Percentiles rank a stretch among this genome's conserved stretches.
Evolutionary conservation across 2,888 invertebrate species (phyloP).

Genomic region (Carabus problematicus): DNA sequence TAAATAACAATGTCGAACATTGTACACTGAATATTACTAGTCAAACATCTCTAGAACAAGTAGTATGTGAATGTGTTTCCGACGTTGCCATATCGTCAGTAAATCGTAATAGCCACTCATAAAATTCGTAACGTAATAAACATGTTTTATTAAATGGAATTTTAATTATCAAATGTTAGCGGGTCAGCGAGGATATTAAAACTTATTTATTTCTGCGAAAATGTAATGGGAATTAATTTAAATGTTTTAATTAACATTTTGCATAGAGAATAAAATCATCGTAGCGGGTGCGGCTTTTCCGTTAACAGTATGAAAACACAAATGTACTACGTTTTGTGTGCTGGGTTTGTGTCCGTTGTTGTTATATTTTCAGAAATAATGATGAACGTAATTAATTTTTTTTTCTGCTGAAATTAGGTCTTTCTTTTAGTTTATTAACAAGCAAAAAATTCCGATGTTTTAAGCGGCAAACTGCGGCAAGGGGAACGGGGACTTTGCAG

Average conservation of each 20-base stretch:
- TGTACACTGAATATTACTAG: too few relatives aligned
- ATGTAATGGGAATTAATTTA: slow-evolving; percentile 30
- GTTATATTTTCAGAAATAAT: slow-evolving; percentile 30
- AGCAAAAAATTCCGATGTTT: slow-evolving; percentile 34
- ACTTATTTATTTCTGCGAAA: slow-evolving; percentile 21
- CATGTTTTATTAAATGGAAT: slow-evolving; percentile 21
- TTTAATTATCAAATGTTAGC: slow-evolving; percentile 20
- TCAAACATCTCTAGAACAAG: too few relatives aligned
- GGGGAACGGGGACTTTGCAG: background rate
- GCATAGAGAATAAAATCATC: slow-evolving; percentile 24
- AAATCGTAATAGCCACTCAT: too few relatives aligned
- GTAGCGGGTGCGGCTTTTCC: too few relatives aligned
- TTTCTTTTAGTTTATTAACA: slow-evolving; percentile 37
- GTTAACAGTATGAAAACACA: slow-evolving; percentile 21
- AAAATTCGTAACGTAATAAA: slow-evolving; percentile 8
- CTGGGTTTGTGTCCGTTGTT: slow-evolving; percentile 9
- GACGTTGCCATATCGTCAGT: too few relatives aligned
- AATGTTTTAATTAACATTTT: slow-evolving; percentile 35
- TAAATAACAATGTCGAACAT: too few relatives aligned
- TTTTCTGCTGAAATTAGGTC: slow-evolving; percentile 29
- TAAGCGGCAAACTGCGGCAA: slow-evolving; percentile 2
- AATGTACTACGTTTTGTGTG: background rate
- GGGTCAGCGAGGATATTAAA: slow-evolving; percentile 18
- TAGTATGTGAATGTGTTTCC: too few relatives aligned
- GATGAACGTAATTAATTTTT: slow-evolving; percentile 40